phyloP scores from a whole-genome alignment of 2,888 invertebrate species.

The Drosophila ustulata region DNA sequence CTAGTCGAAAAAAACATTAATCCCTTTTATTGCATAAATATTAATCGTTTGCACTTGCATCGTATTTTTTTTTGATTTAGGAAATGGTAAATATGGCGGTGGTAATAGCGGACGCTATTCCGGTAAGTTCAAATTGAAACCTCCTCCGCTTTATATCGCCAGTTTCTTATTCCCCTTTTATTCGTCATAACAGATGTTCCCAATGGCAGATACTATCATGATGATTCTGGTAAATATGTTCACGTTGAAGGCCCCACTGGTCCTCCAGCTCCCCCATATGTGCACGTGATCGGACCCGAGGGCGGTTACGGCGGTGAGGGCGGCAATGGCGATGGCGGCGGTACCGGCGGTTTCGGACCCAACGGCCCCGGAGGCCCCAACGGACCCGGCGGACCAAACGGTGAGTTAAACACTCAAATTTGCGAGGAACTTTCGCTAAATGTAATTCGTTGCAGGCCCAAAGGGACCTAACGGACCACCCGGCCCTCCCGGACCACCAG shows the following conservation, averaged over 20 bases:
- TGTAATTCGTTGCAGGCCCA: slow-evolving; percentile 54
- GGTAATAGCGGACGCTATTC: slow-evolving; percentile 65
- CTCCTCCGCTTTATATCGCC: rapidly evolving
- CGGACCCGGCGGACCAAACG: slow-evolving; percentile 79
- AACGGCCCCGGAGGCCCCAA: slow-evolving; percentile 75
- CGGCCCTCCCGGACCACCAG: slow-evolving; percentile 80
- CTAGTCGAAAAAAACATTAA: slow-evolving; percentile 13
- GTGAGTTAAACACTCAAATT: slow-evolving; percentile 41
- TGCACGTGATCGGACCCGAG: slow-evolving; percentile 81
- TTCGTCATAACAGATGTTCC: slow-evolving; percentile 52
- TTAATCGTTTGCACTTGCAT: slow-evolving; percentile 59
- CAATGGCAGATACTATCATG: slow-evolving; percentile 82
- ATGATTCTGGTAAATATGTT: slow-evolving; percentile 84
- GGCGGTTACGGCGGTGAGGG: slow-evolving; percentile 82
- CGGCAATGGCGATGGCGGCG: slow-evolving; percentile 76
- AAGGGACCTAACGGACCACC: slow-evolving; percentile 78
- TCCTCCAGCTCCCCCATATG: slow-evolving; percentile 83
- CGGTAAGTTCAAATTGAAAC: slow-evolving; percentile 60
- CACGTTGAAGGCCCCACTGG: slow-evolving; percentile 84
- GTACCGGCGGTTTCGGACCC: slow-evolving; percentile 79
- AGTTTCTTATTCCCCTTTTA: neutral
- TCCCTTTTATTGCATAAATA: slow-evolving; percentile 34
- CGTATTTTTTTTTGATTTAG: slow-evolving; percentile 60
- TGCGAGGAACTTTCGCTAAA: slow-evolving; percentile 35
- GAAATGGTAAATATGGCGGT: slow-evolving; percentile 76